A percentile compares a stretch with the other conserved stretches of the same genome.
phyloP scores from a whole-genome alignment of 2,797 vertebrate genomes.

The Dromococcyx pavoninus region DNA sequence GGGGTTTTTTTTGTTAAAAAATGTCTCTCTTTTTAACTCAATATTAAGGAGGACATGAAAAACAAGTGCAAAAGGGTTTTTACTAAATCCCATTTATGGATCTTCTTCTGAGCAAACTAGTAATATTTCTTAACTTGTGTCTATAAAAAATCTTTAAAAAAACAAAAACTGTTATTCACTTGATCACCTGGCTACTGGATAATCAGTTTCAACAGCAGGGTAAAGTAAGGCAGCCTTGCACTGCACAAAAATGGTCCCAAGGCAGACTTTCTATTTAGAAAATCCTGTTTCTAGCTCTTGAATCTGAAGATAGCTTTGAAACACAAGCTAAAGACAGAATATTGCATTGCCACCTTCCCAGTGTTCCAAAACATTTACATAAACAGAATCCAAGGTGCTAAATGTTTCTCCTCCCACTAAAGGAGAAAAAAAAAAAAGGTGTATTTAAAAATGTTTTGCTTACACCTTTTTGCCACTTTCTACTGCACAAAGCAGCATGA shows the following conservation, averaged over 20 bases:
- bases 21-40: not conserved
- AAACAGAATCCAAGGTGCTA: not conserved
- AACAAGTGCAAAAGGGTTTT: not conserved
- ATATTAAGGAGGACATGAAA: not conserved
- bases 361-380: conserved; percentile 1
- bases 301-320: not conserved
- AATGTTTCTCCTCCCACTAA: not conserved
- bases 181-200: not conserved
- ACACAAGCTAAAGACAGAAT: not conserved
- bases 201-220: not conserved
- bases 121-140: not conserved
- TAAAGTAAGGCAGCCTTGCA: not conserved
- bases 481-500: not conserved
- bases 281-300: not conserved
- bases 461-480: not conserved
- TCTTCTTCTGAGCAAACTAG: not conserved
- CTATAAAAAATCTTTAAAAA: not conserved
- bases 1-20: not conserved
- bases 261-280: not conserved
- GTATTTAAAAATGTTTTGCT: not conserved
- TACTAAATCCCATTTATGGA: not conserved
- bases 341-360: not conserved
- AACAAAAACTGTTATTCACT: not conserved
- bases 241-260: not conserved
- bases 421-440: not conserved